Base-by-base conservation (phyloP, 2,888 invertebrate genomes). In the Alloplasta piceator region DNA sequence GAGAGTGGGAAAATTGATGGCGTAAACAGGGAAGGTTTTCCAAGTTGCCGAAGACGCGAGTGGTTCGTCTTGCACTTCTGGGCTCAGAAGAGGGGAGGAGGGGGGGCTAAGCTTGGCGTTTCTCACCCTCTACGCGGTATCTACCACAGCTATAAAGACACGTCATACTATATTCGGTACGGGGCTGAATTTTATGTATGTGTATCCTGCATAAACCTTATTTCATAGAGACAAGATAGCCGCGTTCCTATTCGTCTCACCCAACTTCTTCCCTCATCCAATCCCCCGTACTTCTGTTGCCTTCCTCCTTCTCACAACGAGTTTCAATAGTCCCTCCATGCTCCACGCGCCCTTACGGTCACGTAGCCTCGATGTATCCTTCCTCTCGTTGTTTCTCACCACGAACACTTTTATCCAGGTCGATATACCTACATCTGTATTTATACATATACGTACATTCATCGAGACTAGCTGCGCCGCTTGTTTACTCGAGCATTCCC, bases 281-380 rank as follows among this genome's bases (percentile, higher is more conserved):
- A 60, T 16, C 52, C 76, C 16, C n/a, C 64, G 66, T 12, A 52
- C 52, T 52, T 78, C 26, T 26, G 26, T 74, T 63, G 26, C 43
- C 56, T 63, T 61, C 72, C 48, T 72, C 60, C 60, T 67, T 48
- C 26, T 66, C 58, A 26, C 26, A 72, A 78, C 68, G 77, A 84
- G 81, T 84, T 84, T 84, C 77, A 80, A 84, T 78, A 82, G 81
- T 82, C 80, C 74, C 60, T 39, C 52, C 67, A 26, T 63, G 73
- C 68, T 66, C 38, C 67, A 72, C 72, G 46, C 73, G 74, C 61
- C 72, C 72, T 77, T 58, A 64, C 39, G 39, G 26, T 73, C 48
- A 14, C 41, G 7, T 58, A 58, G 36, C 9, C 36, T 72, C 14
- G 39, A 39, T 52, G 12, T 63, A 63, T 72, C 12, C 63, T 52